Base-by-base conservation (phyloP, 2,113 vertebrate species). In the Pongo pygmaeus region DNA sequence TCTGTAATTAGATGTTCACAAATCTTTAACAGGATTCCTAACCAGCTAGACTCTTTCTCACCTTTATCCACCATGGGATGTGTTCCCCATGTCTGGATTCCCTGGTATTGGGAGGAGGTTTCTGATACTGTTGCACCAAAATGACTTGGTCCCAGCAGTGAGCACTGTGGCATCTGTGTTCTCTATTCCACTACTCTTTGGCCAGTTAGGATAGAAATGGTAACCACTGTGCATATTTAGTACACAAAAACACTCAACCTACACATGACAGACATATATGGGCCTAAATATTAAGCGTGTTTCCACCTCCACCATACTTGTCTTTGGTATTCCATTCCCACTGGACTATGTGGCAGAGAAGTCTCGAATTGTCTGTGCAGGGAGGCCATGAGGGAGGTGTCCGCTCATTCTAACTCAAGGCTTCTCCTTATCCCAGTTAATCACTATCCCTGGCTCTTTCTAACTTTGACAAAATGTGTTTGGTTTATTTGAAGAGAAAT, bases 331-430 rank as follows among this genome's bases (percentile, higher is more conserved):
- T 70, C 23, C 27, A 22, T 35, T 86, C 18, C 74, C 11, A 16
- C 0, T 22, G 30, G 74, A 18, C 43, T 14, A 61, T 0, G 1
- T 2, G 16, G 8, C 6, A 67, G 48, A 80, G 10, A 84, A 8
- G 48, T 27, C 30, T 40, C 27, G 40, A 64, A 11, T 16, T 30
- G 14, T 13, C 8, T 40, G 3, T 72, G 10, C 12, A n/a, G 20
- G 8, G 11, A 57, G 13, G 40, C 13, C 0, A 14, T 6, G 30
- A 84, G 22, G 6, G 25, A 14, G 52, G 38, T 67, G n/a, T 3
- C 11, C 8, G 7, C 27, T 48, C 23, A 5, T 52, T 38, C 8
- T n/a, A 50, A 25, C 8, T 20, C 11, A 20, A 48, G 35, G 6
- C 75, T 84, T 80, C 52, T 48, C 10, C 4, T 61, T 6, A 4